These are phyloP conservation scores for Neotragus pygmaeus DNA, from an alignment of 2,113 vertebrate species.

Conservation along the genomic window DNA sequence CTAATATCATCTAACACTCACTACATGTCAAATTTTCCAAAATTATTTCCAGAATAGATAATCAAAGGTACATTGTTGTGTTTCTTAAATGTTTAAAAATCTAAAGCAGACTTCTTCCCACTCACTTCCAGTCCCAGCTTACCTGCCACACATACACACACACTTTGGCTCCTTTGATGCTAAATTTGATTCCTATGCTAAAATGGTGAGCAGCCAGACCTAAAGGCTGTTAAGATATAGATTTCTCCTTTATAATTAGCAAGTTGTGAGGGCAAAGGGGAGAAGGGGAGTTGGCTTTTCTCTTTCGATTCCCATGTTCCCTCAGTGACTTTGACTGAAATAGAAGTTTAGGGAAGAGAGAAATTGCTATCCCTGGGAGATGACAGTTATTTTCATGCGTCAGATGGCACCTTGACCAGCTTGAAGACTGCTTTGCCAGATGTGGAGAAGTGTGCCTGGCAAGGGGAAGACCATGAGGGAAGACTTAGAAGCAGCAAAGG, in stretches of 20 bases:
- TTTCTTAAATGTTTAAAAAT: not conserved
- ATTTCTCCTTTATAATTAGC: not conserved
- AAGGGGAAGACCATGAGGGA: not conserved
- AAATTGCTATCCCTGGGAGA: not conserved
- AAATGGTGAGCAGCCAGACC: not conserved
- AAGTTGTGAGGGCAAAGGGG: not conserved
- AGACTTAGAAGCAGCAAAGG: not conserved
- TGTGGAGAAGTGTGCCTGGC: not conserved
- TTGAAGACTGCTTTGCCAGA: not conserved
- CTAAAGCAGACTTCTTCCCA: not conserved
- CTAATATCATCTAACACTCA: not conserved
- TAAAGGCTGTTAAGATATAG: not conserved
- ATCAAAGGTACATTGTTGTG: not conserved
- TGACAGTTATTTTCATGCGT: not conserved
- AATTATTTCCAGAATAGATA: not conserved
- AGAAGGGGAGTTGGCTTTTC: not conserved
- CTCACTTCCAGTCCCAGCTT: too few species aligned
- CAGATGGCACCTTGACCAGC: not conserved
- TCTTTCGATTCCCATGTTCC: not conserved
- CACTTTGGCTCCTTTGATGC: not conserved
- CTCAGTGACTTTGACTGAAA: not conserved
- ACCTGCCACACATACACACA: not conserved
- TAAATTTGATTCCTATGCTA: not conserved
- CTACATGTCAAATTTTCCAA: not conserved
- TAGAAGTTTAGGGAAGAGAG: not conserved